Percentiles rank a stretch among this genome's conserved stretches.
These are phyloP conservation scores for Tipula vernalis DNA, from an alignment of 2,888 invertebrate genomes.

Conservation along the genomic window DNA sequence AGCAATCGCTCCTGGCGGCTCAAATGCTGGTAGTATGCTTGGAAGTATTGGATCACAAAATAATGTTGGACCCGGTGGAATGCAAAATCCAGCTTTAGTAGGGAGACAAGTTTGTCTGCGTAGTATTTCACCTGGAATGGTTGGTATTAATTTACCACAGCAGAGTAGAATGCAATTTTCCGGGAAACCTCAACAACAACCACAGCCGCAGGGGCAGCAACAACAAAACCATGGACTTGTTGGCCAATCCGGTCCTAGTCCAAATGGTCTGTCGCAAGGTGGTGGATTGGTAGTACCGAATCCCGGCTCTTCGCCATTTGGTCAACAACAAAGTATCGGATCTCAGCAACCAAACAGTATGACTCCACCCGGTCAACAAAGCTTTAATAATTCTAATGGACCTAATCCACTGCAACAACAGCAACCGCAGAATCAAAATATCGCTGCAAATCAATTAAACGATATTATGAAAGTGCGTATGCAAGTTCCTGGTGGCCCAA, in stretches of 20 bases:
- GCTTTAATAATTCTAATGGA: slow-evolving; percentile 48
- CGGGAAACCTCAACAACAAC: slow-evolving; percentile 22
- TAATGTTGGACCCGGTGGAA: slow-evolving; percentile 18
- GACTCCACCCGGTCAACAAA: slow-evolving; percentile 33
- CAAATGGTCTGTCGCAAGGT: slow-evolving; percentile 50
- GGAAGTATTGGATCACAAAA: slow-evolving; percentile 24
- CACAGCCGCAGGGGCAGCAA: slow-evolving; percentile 26
- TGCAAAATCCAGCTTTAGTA: slow-evolving; percentile 23
- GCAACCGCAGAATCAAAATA: slow-evolving; percentile 27
- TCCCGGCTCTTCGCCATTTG: slow-evolving; percentile 61
- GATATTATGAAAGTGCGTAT: slow-evolving; percentile 48
- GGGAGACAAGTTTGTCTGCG: slow-evolving; percentile 40
- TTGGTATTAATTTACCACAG: slow-evolving; percentile 34
- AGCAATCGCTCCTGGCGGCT: slow-evolving; percentile 26
- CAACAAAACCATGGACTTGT: slow-evolving; percentile 35
- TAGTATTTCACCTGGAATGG: slow-evolving; percentile 56
- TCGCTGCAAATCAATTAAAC: slow-evolving; percentile 37
- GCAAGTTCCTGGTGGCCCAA: slow-evolving; percentile 21
- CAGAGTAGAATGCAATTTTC: slow-evolving; percentile 42
- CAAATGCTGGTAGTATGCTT: slow-evolving; percentile 25
- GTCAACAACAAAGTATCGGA: slow-evolving; percentile 37
- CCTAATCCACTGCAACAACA: slow-evolving; percentile 24
- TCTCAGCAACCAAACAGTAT: slow-evolving; percentile 41
- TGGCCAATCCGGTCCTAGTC: slow-evolving; percentile 66
- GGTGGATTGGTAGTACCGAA: slow-evolving; percentile 42